A percentile compares a stretch with the other conserved stretches of the same genome.
These are phyloP conservation scores for Tribolium freemani DNA, from an alignment of 2,888 invertebrate species.

Conservation along the genomic window DNA sequence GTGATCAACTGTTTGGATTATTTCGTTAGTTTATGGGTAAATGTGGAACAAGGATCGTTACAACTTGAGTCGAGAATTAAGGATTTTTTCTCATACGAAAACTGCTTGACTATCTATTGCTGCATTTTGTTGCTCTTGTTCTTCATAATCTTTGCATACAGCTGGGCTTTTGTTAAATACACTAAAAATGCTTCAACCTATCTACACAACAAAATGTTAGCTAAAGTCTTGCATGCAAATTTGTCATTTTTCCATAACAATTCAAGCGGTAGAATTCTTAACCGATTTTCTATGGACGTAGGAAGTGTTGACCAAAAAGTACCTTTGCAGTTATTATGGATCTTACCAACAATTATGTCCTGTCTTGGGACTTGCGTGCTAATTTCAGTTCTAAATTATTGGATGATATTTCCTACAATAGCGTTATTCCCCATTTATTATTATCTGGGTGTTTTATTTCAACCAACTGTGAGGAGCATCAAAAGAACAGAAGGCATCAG, in stretches of 20 bases:
- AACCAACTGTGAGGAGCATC: background rate
- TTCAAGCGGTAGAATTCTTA: constrained; percentile 1
- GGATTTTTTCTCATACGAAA: background rate
- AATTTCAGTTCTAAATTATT: constrained; percentile 2
- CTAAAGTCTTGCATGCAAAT: background rate
- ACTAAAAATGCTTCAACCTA: constrained; percentile 9
- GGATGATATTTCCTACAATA: constrained; percentile 10
- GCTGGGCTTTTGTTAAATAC: background rate
- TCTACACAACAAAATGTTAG: background rate
- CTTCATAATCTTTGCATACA: background rate
- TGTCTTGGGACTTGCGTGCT: background rate
- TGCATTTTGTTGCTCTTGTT: background rate
- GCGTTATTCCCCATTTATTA: background rate
- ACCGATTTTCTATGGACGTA: constrained; percentile 1
- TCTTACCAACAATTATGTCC: background rate
- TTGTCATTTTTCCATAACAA: background rate
- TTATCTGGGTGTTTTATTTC: background rate
- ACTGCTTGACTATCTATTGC: background rate
- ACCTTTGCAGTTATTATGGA: background rate
- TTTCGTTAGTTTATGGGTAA: constrained; percentile 2
- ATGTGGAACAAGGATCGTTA: background rate
- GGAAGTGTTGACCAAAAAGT: constrained; percentile 6
- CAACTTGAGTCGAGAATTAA: background rate
- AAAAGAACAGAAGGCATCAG: constrained; percentile 19
- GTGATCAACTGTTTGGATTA: background rate